Base-by-base conservation (phyloP, 2,113 vertebrate species). In the Trematocara macrostoma region DNA sequence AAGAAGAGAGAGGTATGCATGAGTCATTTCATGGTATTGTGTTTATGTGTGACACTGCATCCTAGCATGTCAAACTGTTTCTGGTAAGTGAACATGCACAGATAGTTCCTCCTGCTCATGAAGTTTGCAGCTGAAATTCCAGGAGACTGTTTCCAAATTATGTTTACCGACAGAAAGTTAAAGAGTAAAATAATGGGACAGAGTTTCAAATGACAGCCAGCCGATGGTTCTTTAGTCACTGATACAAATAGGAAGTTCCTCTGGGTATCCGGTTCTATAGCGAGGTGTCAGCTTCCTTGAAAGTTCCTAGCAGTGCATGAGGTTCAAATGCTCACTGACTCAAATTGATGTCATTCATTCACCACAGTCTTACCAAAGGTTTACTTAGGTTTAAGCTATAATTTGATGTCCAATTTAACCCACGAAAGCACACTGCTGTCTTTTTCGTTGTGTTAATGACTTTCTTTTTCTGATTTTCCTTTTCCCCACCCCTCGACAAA, bases 391-490 rank as follows among this genome's bases (percentile, higher is more conserved):
- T 0, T 74, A 74, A 29, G 26, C 12, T 45, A 45, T 71, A 45
- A 71, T 3, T 18, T 18, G 42, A 9, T 18, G 9, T 69, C 38
- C 8, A 26, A 6, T 11, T 45, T 23, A 42, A 42, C 67, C 12
- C 35, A 15, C 7, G 0, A 0, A 42, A 42, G 11, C 2, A 47
- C 5, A 29, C 40, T 11, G n/a, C 1, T 49, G 23, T 74, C 0
- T 69, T 69, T 18, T 38, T 14, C 3, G 0, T n/a, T 1, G 18
- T 8, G 35, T 20, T 0, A 20, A 67, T 20, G 0, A 69, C 12
- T 69, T 69, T 42, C n/a, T 8, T 42, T 42, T 42, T 14, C 35
- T 42, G 64, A 59, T 31, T 59, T 16, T 31, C 56, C 56, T 16
- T 56, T 26, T 0, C 12, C 12, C 0, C 6, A 0, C 4, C 4